A percentile compares a stretch with the other conserved stretches of the same genome.
Conservation (phyloP, 2,888 invertebrate species). For the Drosophila anomelani region DNA sequence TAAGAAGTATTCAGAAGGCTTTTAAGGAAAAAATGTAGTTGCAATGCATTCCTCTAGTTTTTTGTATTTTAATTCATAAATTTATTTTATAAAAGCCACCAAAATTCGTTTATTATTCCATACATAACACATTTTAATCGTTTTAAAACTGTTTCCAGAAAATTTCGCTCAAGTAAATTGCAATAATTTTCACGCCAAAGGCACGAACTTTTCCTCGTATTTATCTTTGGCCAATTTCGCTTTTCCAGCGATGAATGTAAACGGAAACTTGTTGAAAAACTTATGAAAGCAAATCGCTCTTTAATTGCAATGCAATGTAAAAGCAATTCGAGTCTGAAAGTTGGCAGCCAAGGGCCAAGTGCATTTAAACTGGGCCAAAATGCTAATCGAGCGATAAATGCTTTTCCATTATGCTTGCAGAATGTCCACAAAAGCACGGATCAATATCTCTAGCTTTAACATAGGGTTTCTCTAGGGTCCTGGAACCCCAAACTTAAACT, state of each 20-base stretch:
- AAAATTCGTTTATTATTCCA: neutral
- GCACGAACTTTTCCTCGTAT: neutral
- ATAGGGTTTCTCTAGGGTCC: neutral
- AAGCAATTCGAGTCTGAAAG: constrained; percentile 1
- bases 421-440: neutral
- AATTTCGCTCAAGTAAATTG: neutral
- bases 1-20: too few species aligned
- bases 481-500: neutral
- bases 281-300: constrained; percentile 4
- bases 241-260: constrained; percentile 1
- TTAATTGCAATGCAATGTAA: constrained; percentile 1
- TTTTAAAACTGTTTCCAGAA: neutral
- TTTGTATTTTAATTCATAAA: too few species aligned
- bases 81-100: neutral
- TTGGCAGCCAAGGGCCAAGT: neutral
- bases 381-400: constrained; percentile 25
- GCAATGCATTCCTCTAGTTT: too few species aligned
- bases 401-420: constrained; percentile 3
- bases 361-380: constrained; percentile 6
- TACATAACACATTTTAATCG: neutral
- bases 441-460: neutral
- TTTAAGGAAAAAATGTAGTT: too few species aligned
- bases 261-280: neutral
- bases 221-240: constrained; percentile 2
- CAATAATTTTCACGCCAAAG: neutral